Evolutionary conservation across 2,888 invertebrate genomes (phyloP), one percentile per base, ranked within the genome.

Genomic region (Caenorhabditis uteleia): DNA sequence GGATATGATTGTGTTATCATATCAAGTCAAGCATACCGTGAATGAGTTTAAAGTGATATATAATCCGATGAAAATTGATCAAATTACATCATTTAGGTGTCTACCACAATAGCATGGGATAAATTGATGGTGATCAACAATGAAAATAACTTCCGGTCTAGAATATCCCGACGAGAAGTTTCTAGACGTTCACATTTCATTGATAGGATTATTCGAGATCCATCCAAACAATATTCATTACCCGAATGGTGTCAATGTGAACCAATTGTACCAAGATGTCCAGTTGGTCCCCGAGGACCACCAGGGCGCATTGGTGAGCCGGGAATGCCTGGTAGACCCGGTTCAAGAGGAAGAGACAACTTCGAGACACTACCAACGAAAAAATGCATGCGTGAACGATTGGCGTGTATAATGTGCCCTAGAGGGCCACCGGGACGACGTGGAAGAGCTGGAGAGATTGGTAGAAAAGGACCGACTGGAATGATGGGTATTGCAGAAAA

Each of bases 161-260:
- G 8, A 14, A 51, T 18, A 60, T n/a, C n/a, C n/a, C n/a, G 54
- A 16, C 21, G 60, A 39, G 44, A 54, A n/a, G 26, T 49, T 16
- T 26, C 47, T 12, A 48, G 44, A 39, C 53, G 49, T 21, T 54
- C 60, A 12, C 12, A 49, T 6, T 54, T 60, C 14, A 18, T 60
- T 6, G 45, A 54, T 20, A 21, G 54, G 20, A 45, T 60, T 4
- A 21, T 54, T 7, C 49, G 54, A 5, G 39, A 44, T n/a, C 29
- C 48, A 14, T 21, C 31, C 3, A 20, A 31, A 18, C 48, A 25
- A 27, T 34, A 29, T n/a, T 10, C 25, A 16, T 42, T 68, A 1
- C 68, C 68, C 1, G 48, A 51, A 0, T 68, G 68, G 68, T 68
- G 68, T 44, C 57, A 60, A 25, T 68, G 68, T 34, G 68, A 68